Conservation (phyloP, 2,888 invertebrate species). For the Rhagophthalmus giganteus region DNA sequence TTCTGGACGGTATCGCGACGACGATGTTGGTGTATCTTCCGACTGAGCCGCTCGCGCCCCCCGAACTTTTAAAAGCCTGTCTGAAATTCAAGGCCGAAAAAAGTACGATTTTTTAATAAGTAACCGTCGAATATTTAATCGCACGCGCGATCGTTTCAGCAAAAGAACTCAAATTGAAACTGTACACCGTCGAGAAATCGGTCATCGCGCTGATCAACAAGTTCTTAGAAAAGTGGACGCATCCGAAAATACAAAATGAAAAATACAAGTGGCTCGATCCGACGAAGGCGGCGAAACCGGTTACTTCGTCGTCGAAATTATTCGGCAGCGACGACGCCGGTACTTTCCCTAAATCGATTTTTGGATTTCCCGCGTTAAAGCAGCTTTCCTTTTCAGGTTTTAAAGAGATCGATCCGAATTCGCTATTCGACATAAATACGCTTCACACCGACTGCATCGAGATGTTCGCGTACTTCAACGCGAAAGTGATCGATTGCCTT, state of each 20-base stretch:
- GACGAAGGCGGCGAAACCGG: conserved; percentile 63
- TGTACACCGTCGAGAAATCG: conserved; percentile 72
- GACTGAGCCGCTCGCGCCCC: conserved; percentile 63
- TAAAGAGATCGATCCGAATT: conserved; percentile 65
- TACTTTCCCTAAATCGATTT: no score
- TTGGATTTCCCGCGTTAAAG: no score
- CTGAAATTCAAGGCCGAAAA: background rate
- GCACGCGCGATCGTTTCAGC: no score
- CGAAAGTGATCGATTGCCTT: conserved; percentile 72
- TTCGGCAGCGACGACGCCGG: conserved; percentile 55
- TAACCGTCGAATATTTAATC: background rate
- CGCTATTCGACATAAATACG: conserved; percentile 61
- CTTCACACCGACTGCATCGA: conserved; percentile 77
- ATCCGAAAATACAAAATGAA: conserved; percentile 60
- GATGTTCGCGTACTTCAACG: conserved; percentile 78
- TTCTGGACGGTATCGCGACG: conserved; percentile 65
- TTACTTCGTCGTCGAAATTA: conserved; percentile 64
- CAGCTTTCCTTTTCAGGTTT: conserved; percentile 61
- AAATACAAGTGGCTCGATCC: conserved; percentile 68
- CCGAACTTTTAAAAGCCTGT: conserved; percentile 45
- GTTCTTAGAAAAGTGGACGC: conserved; percentile 68
- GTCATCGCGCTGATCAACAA: conserved; percentile 77
- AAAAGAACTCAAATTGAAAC: conserved; percentile 61
- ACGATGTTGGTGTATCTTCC: conserved; percentile 67
- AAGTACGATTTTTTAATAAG: background rate